Evolutionary conservation across 1,140 invertebrate species (phyloP), one percentile per base, ranked within the genome.

Genomic region (Dinoponera quadriceps): DNA sequence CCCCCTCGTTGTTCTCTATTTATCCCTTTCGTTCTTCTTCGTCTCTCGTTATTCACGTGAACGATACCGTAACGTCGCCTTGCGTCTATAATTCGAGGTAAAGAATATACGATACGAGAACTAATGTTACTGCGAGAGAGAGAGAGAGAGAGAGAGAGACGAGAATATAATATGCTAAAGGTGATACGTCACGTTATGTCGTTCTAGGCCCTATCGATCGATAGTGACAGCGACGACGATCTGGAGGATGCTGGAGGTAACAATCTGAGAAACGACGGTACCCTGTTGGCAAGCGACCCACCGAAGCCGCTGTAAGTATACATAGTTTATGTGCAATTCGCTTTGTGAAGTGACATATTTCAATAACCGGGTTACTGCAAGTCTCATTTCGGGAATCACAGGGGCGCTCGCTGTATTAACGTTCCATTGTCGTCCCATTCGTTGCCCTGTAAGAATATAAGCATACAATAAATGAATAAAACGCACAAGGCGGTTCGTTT

Each of bases 291-390:
- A 51, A 99, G 98, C 90, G 98, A 99, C 95, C 98, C 98, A 27
- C 98, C 98, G 4, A 98, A 99, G 93, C 98, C 99, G 88, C 96
- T 99, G 98, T 99, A 96, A 97, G 98, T 96, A 83, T 25, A n/a
- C 62, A 3, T 5, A 51, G 20, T 55, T 83, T 9, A 5, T 3
- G n/a, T 0, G 49, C 7, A 44, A 44, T 3, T 9, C 27, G 44
- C n/a, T 69, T 57, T 4, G 4, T 54, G 27, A 22, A 63, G 2
- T 80, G 63, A 75, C n/a, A 55, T n/a, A n/a, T 44, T 38, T 44
- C 11, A 44, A 44, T 3, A 38, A 44, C 22, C 33, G 20, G n/a
- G 14, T 14, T 69, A 14, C 48, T 3, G 20, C 16, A 13, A 66
- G 27, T 55, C 16, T 55, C 14, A 38, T 38, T 38, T 38, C 38